These are phyloP conservation scores for Drosophila arawakana DNA, from an alignment of 1,140 invertebrate species.

Conservation along the genomic window DNA sequence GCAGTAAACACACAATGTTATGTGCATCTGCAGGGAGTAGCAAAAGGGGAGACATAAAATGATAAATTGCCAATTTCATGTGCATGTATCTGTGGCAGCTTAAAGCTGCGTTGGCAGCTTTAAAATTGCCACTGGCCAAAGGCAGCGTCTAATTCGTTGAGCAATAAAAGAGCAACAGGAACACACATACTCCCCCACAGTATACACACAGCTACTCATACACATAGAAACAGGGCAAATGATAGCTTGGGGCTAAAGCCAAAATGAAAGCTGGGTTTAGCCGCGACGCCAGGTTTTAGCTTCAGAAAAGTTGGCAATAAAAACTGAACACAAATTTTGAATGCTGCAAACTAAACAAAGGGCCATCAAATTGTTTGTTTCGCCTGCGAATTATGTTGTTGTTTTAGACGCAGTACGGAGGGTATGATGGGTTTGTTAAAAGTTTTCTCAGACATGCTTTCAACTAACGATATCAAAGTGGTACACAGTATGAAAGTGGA, in stretches of 20 bases:
- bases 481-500: no score
- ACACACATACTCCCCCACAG: neutral
- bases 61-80: neutral
- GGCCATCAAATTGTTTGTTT: constrained; percentile 25
- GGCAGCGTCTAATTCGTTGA: constrained; percentile 55
- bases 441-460: no score
- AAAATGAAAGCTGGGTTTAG: constrained; percentile 21
- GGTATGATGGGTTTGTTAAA: no score
- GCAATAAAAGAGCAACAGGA: constrained; percentile 16
- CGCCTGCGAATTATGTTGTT: neutral
- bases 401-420: neutral
- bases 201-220: neutral
- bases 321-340: constrained; percentile 13
- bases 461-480: neutral
- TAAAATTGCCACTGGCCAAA: constrained; percentile 25
- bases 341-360: constrained; percentile 38
- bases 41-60: neutral
- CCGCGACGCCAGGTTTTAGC: neutral
- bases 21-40: neutral
- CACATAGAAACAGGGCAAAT: neutral
- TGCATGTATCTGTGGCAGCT: neutral
- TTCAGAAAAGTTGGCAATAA: constrained; percentile 16
- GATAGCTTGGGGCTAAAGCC: constrained; percentile 15
- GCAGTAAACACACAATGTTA: neutral
- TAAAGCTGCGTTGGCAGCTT: constrained; percentile 10